Evolutionary conservation across 2,797 vertebrate species (phyloP).

Genomic region (Rhincodon typus): DNA sequence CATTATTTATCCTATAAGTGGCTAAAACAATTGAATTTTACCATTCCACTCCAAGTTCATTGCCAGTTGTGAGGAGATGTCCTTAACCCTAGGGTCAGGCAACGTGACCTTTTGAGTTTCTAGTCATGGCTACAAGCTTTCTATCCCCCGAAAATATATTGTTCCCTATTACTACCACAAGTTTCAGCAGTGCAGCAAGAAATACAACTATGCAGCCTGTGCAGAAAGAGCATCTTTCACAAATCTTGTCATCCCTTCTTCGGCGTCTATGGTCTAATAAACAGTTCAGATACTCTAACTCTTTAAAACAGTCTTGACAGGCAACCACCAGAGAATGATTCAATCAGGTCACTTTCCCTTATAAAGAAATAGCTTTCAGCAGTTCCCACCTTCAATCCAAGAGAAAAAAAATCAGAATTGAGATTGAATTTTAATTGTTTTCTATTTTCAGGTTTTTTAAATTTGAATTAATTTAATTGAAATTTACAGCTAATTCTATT

Average conservation of each 20-base stretch:
- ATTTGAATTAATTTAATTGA: background rate
- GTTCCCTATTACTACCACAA: background rate
- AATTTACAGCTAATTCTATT: background rate
- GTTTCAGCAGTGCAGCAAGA: background rate
- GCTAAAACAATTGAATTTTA: background rate
- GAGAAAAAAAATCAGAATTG: background rate
- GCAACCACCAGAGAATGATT: background rate
- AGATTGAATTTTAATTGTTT: slow-evolving; percentile 4
- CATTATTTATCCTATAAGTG: background rate
- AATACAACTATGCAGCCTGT: background rate
- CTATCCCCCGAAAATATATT: background rate
- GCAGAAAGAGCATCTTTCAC: background rate
- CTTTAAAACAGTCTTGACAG: background rate
- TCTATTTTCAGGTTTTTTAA: background rate
- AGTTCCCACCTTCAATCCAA: background rate
- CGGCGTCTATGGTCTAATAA: background rate
- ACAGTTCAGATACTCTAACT: background rate
- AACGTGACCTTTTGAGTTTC: background rate
- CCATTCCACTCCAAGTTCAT: background rate
- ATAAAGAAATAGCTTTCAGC: background rate
- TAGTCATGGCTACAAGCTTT: background rate
- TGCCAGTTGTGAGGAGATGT: background rate
- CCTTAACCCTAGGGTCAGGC: background rate
- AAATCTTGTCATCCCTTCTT: background rate
- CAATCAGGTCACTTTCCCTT: background rate